A percentile compares a stretch with the other conserved stretches of the same genome.
Conservation (phyloP, 1,140 invertebrate species). For the Drosophila triauraria region DNA sequence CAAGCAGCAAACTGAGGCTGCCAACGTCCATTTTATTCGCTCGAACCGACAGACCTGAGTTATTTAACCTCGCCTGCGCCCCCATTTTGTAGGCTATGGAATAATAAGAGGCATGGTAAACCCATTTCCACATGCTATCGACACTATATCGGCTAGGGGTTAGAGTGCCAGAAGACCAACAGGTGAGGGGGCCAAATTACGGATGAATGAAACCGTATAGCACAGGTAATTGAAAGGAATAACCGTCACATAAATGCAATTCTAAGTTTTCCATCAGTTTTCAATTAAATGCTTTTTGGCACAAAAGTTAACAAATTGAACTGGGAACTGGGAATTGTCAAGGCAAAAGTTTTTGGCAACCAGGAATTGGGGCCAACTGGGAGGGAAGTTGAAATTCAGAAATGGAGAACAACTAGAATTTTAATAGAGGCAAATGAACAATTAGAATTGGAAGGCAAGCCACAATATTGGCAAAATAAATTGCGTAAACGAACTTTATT, state of each 20-base stretch:
- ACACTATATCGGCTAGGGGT: neutral
- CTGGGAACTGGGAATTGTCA: neutral
- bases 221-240: conserved; percentile 20
- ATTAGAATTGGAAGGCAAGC: neutral
- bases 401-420: no score
- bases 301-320: conserved; percentile 17
- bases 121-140: conserved; percentile 9
- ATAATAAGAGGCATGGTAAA: conserved; percentile 1
- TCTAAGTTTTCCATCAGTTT: conserved; percentile 1
- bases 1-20: conserved; percentile 13
- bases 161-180: conserved; percentile 5
- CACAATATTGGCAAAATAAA: neutral
- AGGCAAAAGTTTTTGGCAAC: neutral
- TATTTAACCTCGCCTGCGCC: conserved; percentile 40
- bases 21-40: conserved; percentile 28
- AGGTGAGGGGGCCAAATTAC: conserved; percentile 13
- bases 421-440: neutral
- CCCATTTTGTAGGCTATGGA: conserved; percentile 23
- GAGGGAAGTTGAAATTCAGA: neutral
- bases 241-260: conserved; percentile 18
- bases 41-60: conserved; percentile 44
- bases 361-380: neutral
- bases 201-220: conserved; percentile 14
- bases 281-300: conserved; percentile 16
- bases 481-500: neutral